phyloP scores from a whole-genome alignment of 2,888 invertebrate species.

The Agonopterix heracliana region DNA sequence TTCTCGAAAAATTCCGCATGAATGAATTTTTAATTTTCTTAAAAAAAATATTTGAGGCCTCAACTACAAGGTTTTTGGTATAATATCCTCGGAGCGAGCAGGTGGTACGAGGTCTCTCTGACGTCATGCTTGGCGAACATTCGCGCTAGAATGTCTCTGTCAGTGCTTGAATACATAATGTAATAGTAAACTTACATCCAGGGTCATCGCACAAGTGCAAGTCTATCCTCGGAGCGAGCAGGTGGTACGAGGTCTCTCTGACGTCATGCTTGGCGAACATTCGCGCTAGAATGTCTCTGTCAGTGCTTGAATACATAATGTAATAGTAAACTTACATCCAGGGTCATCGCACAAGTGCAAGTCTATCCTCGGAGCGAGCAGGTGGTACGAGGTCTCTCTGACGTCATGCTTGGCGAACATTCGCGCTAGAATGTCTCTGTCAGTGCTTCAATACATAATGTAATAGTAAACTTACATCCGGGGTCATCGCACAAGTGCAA shows the following conservation, averaged over 20 bases:
- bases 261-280: slow-evolving; percentile 93
- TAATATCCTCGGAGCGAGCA: too few species aligned
- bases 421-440: slow-evolving; percentile 68
- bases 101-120: slow-evolving; percentile 98
- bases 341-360: slow-evolving; percentile 97
- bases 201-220: slow-evolving; percentile 97
- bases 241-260: slow-evolving; percentile 98
- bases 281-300: slow-evolving; percentile 68
- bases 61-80: too few species aligned
- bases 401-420: slow-evolving; percentile 93
- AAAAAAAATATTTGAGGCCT: too few species aligned
- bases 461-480: slow-evolving; percentile 78
- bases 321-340: slow-evolving; percentile 83
- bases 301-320: slow-evolving; percentile 47
- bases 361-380: slow-evolving; percentile 94
- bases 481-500: slow-evolving; percentile 97
- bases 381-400: slow-evolving; percentile 98
- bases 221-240: too few species aligned
- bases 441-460: slow-evolving; percentile 13
- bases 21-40: too few species aligned
- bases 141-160: slow-evolving; percentile 68
- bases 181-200: slow-evolving; percentile 83
- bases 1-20: too few species aligned
- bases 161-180: slow-evolving; percentile 47
- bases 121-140: slow-evolving; percentile 93